Base-by-base conservation (phyloP, 1,140 invertebrate species). In the Drosophila sucinea region DNA sequence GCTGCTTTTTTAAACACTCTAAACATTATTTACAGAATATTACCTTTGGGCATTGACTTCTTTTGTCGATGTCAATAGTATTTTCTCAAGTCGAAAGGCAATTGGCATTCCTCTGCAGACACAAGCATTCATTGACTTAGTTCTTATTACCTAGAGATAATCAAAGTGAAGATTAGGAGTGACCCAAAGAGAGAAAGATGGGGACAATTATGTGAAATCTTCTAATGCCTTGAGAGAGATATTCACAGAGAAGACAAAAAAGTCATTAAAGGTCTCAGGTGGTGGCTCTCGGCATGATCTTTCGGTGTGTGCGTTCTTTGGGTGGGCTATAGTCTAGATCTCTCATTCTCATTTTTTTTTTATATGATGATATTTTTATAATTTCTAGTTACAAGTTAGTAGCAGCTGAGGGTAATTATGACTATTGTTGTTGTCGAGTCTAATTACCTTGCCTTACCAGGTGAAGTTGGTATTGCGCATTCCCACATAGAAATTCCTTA, bases 201-300 rank as follows among this genome's bases (percentile, higher is more conserved):
- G 33, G 70, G 79, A 73, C 76, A 89, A 89, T 89, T 67, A 87
- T 87, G 83, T 65, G 83, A 89, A 87, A 89, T 80, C 67, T 69
- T 87, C 80, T 87, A 89, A 87, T 87, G 79, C 69, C 73, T 54
- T 62, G 27, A 35, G 10, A 11, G 41, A 68, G 62, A 54, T 60
- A 64, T 60, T 63, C 35, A 41, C 40, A 69, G 56, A 58, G 47
- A 70, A 77, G 63, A 62, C 40, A 62, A 72, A 69, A 87, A 77
- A 89, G 83, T 74, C 83, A 87, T 87, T 87, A 87, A 87, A 87
- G 76, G 73, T 82, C 44, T 58, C 79, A 81, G 83, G 76, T 73
- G 73, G 27, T 33, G 38, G 38, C 51, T 51, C 47, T 60, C 23
- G 55, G 38, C 38, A 30, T 29, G 64, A 75, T 68, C 73, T 75